These are phyloP conservation scores for Sclerurus mexicanus DNA, from an alignment of 2,113 vertebrate species.

Conservation along the genomic window DNA sequence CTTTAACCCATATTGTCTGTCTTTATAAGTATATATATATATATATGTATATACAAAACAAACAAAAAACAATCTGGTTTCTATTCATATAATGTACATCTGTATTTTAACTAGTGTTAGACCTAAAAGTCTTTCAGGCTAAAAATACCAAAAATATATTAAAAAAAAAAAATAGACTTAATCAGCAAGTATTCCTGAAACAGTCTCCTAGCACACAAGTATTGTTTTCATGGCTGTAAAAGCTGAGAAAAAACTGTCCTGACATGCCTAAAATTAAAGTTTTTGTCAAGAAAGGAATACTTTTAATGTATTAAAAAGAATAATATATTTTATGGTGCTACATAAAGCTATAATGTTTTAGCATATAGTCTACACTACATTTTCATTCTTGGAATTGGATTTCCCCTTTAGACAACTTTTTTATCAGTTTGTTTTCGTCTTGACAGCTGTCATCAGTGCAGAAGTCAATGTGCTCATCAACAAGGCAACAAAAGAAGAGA, in stretches of 20 bases:
- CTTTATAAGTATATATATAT: background rate
- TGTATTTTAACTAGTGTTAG: background rate
- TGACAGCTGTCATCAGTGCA: background rate
- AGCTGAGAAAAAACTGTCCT: background rate
- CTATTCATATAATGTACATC: background rate
- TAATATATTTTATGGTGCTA: background rate
- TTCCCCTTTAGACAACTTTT: background rate
- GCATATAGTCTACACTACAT: background rate
- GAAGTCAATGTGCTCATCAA: background rate
- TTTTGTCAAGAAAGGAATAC: background rate
- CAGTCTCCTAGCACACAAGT: background rate
- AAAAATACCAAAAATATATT: background rate
- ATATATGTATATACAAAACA: background rate
- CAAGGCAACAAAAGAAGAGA: background rate
- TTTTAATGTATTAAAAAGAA: background rate
- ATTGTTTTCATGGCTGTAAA: background rate
- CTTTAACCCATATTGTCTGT: background rate
- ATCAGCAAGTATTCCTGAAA: background rate
- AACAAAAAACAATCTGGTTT: background rate
- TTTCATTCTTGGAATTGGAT: background rate
- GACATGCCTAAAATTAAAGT: background rate
- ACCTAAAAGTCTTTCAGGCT: background rate
- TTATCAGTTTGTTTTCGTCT: background rate
- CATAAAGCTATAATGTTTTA: background rate
- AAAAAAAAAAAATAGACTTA: background rate